A percentile compares a stretch with the other conserved stretches of the same genome.
These are phyloP conservation scores for Trachelus stipa DNA, from an alignment of 2,888 invertebrate species.

Conservation along the genomic window DNA sequence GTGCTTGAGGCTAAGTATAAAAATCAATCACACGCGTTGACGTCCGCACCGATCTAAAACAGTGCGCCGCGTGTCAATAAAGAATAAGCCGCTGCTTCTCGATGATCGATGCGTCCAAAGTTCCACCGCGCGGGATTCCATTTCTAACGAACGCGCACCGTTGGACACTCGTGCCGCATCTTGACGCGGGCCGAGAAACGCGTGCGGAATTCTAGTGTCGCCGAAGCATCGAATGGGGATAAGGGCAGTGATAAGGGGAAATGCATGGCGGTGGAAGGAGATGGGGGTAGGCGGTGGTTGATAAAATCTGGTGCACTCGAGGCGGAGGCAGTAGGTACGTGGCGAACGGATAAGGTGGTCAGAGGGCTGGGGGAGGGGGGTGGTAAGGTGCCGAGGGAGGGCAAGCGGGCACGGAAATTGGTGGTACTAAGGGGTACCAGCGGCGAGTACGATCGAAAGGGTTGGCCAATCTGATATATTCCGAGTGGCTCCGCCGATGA, in stretches of 20 bases:
- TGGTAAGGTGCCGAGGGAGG: constrained; percentile 6
- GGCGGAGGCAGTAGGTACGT: not conserved
- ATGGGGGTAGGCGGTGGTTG: not conserved
- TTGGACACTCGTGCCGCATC: not conserved
- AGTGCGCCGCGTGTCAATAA: constrained; percentile 42
- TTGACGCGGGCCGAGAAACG: not conserved
- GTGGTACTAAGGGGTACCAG: constrained; percentile 18
- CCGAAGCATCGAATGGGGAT: not conserved
- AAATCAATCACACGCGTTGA: constrained; percentile 59
- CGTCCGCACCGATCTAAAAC: constrained; percentile 44
- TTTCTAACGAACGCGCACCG: not conserved
- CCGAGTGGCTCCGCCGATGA: constrained; percentile 52
- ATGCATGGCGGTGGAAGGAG: too few relatives aligned
- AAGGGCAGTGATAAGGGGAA: not conserved
- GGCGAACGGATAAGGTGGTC: not conserved
- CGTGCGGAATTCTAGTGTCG: not conserved
- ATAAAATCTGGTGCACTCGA: constrained; percentile 7
- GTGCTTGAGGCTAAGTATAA: constrained; percentile 38
- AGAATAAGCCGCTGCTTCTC: constrained; percentile 42
- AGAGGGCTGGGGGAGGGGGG: not conserved
- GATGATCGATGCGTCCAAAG: constrained; percentile 39
- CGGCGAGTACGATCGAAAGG: constrained; percentile 26
- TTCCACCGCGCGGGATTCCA: not conserved
- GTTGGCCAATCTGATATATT: constrained; percentile 60
- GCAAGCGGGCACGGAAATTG: constrained; percentile 38